These are phyloP conservation scores for Calliphora vicina DNA, from an alignment of 1,140 invertebrate species.

Conservation along the genomic window DNA sequence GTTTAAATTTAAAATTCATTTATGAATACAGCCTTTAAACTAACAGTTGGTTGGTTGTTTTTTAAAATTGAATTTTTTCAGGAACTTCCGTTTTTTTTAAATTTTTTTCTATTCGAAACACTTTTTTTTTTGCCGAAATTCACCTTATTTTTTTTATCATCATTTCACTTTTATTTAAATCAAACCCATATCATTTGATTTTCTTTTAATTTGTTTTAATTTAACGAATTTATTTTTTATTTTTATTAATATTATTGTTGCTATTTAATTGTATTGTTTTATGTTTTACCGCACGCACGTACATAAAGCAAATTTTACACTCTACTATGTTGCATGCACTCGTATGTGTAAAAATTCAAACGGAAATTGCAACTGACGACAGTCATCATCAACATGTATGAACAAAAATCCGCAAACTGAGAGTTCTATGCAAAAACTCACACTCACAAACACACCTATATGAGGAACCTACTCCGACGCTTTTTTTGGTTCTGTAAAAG, in stretches of 20 bases:
- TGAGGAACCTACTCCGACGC: not conserved
- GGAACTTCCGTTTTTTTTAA: no score
- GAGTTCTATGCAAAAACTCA: not conserved
- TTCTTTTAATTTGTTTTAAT: not conserved
- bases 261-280: not conserved
- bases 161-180: not conserved
- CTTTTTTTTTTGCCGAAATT: not conserved
- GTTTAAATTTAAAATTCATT: no score
- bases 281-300: constrained; percentile 17
- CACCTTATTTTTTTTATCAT: not conserved
- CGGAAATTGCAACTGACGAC: constrained; percentile 41
- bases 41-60: no score
- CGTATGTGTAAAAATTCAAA: constrained; percentile 37
- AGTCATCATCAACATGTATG: constrained; percentile 15
- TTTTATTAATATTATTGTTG: not conserved
- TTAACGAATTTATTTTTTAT: not conserved
- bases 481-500: constrained; percentile 2
- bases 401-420: not conserved
- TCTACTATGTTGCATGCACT: constrained; percentile 28
- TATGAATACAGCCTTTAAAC: no score
- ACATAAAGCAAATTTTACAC: constrained; percentile 35
- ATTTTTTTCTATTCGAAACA: no score
- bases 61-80: no score
- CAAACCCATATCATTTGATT: not conserved
- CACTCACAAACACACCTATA: not conserved